Evolutionary conservation across 2,113 vertebrate species (phyloP), one percentile per base, ranked within the genome.

Genomic region (Tychaedon coryphoeus): DNA sequence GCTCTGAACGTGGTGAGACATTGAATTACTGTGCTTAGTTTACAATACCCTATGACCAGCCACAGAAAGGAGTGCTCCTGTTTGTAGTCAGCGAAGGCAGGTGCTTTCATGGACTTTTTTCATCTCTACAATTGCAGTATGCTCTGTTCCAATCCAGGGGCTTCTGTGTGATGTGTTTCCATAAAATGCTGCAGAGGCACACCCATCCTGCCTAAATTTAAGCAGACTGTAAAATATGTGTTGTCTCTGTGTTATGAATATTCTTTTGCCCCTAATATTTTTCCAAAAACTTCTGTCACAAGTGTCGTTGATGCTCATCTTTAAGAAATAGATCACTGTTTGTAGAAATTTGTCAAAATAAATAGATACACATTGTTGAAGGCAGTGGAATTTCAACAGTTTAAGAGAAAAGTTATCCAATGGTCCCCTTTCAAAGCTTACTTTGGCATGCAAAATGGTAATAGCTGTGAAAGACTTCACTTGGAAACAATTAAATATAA

Each of bases 261-360:
- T 70, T 50, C 6, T 50, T 66, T 54, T 48, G 6, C 17, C 12
- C 38, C 20, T 76, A 60, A n/a, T 61, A n/a, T 64, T 60, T 60
- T 88, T 60, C 56, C 5, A 17, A 48, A 64, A 88, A 56, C 9
- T 43, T 50, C 33, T 23, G 25, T 86, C 42, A 60, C 14, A 53
- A 65, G 51, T 23, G 20, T 36, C 6, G 25, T n/a, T 3, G 2
- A 29, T 54, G 33, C 3, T 72, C 0, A 0, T 50, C 10, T 66
- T 70, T 58, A 70, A 77, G 56, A 74, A 84, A 66, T 34, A 80
- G 50, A 61, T 40, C 5, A 12, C 5, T 31, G 13, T 40, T 76
- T 7, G 9, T 47, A 65, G 64, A 57, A 81, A 50, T 6, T 16
- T 56, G 19, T 77, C 54, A 61, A 76, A 89, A 78, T 29, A 79